Evolutionary conservation across 1,140 invertebrate species (phyloP).

Genomic region (Mercenaria mercenaria): DNA sequence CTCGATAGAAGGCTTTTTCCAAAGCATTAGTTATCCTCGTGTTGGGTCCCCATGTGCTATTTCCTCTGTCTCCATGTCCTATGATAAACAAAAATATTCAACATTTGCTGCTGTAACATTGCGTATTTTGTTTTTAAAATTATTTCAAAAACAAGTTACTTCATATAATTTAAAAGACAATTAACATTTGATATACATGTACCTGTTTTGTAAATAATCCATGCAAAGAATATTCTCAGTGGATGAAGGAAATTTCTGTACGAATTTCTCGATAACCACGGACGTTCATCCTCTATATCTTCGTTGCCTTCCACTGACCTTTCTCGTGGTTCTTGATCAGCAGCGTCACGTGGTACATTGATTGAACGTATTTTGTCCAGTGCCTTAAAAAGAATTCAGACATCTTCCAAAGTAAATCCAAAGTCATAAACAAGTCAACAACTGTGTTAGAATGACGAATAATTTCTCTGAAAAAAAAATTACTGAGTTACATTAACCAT

Average conservation of each 20-base stretch:
- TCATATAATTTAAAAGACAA: no score
- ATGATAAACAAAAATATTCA: no score
- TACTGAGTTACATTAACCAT: no score
- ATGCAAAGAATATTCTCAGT: slow-evolving; percentile 87
- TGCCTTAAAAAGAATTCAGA: neutral
- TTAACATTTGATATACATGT: no score
- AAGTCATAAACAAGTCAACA: no score
- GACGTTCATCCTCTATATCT: neutral
- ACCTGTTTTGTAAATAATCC: slow-evolving; percentile 87
- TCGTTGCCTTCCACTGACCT: neutral
- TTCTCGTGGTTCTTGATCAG: neutral
- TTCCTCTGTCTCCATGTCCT: slow-evolving; percentile 87
- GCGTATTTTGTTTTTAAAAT: no score
- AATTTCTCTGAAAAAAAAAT: no score
- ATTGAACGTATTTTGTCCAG: neutral
- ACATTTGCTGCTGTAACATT: no score
- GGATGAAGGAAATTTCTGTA: slow-evolving; percentile 87
- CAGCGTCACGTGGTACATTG: neutral
- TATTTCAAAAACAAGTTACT: no score
- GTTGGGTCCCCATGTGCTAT: slow-evolving; percentile 81
- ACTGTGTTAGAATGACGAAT: no score
- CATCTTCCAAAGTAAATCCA: no score
- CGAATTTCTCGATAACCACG: neutral
- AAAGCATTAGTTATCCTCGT: slow-evolving; percentile 77
- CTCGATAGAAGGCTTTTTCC: slow-evolving; percentile 83